Evolutionary conservation across 37 sponge, comb jelly and placozoan genomes (phyloP), one percentile per base, ranked within the genome.

Genomic region (Ianthella basta): DNA sequence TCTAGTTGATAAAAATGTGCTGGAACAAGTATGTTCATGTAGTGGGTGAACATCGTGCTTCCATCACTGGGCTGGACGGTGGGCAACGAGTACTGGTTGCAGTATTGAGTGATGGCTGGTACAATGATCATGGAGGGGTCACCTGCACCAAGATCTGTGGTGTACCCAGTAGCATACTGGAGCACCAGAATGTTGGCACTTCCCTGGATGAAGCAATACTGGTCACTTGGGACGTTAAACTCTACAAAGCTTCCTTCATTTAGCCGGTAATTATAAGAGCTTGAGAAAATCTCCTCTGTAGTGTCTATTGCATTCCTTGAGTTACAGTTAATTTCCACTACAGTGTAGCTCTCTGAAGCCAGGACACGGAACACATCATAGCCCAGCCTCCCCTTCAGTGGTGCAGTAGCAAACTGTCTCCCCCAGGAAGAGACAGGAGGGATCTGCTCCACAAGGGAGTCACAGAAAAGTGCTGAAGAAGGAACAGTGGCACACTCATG

Each of bases 71-170:
- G 50, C 4, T n/a, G 64, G 4, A 61, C 4, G 2, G 64, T 61
- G 2, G 64, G 27, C 29, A 61, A 27, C 4, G 64, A 29, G 13
- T 88, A 91, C 24, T 53, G 85, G 56, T 80, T 86, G 68, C 77
- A 55, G 50, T 87, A 93, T 55, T 93, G 93, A 36, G 89, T 82
- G 80, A 89, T 55, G 16, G 93, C 80, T 35, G 93, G 90, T 19
- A 93, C 40, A 33, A 84, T 84, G 55, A 70, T 73, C 87, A 93
- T 89, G 40, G 84, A 82, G 38, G 90, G 90, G 67, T 89, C 93
- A 2, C 73, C 80, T 15, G 33, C 15, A 27, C 19, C 15, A 1
- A 6, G 15, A 50, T 83, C 78, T 10, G 29, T 16, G 24, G 27
- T 39, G 38, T 70, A 19, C 27, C 83, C 90, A 35, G 41, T 0